phyloP scores from a whole-genome alignment of 30 jellyfish, hydroid and myxozoan species.

The Nemopilema nomurai region DNA sequence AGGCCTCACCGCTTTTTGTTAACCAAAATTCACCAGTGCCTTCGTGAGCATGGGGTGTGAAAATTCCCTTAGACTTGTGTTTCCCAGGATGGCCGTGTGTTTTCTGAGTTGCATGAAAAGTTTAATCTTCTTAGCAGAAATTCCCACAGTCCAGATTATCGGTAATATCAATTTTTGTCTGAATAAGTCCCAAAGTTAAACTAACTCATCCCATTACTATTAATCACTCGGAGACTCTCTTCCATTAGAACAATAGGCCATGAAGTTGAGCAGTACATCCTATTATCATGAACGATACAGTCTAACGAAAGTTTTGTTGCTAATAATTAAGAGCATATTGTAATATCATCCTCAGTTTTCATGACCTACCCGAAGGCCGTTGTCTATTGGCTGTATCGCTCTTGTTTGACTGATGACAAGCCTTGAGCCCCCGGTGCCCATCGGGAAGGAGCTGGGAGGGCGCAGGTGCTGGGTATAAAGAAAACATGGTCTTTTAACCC shows the following conservation, averaged over 20 bases:
- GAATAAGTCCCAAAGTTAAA: slow-evolving; percentile 39
- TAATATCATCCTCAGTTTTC: too few species aligned
- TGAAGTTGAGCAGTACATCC: slow-evolving; percentile 4
- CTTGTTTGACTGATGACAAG: neutral
- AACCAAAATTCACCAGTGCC: neutral
- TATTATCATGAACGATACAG: neutral
- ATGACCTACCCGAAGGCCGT: too few species aligned
- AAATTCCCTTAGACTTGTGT: neutral
- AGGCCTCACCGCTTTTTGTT: too few species aligned
- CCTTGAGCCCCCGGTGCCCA: neutral
- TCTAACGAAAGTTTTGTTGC: neutral
- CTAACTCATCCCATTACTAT: slow-evolving; percentile 59
- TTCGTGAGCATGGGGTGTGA: neutral
- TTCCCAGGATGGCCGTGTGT: slow-evolving; percentile 9
- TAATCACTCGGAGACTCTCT: too few species aligned
- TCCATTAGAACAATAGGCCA: slow-evolving; percentile 32
- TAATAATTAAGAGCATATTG: neutral
- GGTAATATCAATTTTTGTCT: slow-evolving; percentile 29
- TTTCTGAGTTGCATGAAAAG: slow-evolving; percentile 16
- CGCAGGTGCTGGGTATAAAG: slow-evolving; percentile 1
- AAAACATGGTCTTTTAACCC: slow-evolving; percentile 26
- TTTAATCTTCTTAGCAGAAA: slow-evolving; percentile 43
- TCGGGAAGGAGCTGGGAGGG: neutral
- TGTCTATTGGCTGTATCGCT: too few species aligned
- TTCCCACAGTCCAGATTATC: slow-evolving; percentile 53